phyloP scores from a whole-genome alignment of 2,113 vertebrate species.

The Pyxicephalus adspersus region DNA sequence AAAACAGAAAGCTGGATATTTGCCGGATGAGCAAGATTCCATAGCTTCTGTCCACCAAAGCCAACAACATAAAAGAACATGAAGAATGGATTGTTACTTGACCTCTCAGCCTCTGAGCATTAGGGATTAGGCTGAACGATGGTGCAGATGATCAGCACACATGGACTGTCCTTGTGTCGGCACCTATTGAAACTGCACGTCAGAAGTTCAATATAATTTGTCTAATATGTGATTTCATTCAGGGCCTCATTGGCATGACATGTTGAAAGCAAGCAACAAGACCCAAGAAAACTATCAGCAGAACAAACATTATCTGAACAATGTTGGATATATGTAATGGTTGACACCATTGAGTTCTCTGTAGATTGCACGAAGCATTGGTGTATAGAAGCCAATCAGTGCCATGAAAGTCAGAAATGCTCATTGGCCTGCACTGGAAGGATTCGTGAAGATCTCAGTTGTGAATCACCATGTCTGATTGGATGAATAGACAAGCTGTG shows the following conservation, averaged over 20 bases:
- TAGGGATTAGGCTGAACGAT: no score
- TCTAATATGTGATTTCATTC: conserved; percentile 10
- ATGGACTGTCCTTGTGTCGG: not conserved
- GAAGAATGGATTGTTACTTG: not conserved
- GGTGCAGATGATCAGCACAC: no score
- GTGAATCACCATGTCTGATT: not conserved
- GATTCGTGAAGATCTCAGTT: not conserved
- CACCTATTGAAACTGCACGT: not conserved
- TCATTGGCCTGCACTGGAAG: not conserved
- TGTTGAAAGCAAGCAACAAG: not conserved
- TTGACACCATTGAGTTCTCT: not conserved
- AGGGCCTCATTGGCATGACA: not conserved
- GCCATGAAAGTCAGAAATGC: not conserved
- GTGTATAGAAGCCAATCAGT: not conserved
- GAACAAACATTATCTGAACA: not conserved
- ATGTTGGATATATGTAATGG: not conserved
- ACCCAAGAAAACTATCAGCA: not conserved
- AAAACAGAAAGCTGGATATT: not conserved
- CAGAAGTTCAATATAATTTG: not conserved
- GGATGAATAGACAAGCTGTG: not conserved
- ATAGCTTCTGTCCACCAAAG: conserved; percentile 7
- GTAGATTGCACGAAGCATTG: not conserved
- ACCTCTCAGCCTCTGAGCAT: not conserved
- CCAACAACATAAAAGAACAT: not conserved
- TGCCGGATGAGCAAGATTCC: not conserved